A percentile compares a stretch with the other conserved stretches of the same genome.
These are phyloP conservation scores for Drosophila austrosaltans DNA, from an alignment of 2,888 invertebrate genomes.

Conservation along the genomic window DNA sequence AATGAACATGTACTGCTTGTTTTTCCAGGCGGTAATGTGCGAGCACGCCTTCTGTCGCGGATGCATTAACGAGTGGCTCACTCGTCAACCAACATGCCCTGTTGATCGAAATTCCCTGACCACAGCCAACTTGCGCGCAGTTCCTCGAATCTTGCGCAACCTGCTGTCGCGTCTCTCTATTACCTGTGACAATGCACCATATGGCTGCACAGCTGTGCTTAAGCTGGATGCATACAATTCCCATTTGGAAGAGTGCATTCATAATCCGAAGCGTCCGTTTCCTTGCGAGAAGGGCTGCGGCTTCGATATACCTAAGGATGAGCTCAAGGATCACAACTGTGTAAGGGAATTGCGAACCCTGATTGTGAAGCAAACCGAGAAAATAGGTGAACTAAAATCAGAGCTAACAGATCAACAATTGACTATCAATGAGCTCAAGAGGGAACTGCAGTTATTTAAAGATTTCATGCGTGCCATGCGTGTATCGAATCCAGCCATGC, in stretches of 20 bases:
- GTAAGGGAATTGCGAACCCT: slow-evolving; percentile 93
- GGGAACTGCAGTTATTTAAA: slow-evolving; percentile 94
- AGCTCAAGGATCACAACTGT: slow-evolving; percentile 96
- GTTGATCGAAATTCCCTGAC: slow-evolving; percentile 96
- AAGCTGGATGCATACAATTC: slow-evolving; percentile 93
- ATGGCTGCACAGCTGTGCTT: slow-evolving; percentile 93
- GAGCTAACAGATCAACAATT: slow-evolving; percentile 94
- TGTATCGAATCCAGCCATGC: slow-evolving; percentile 95
- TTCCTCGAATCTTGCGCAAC: slow-evolving; percentile 96
- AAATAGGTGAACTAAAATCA: slow-evolving; percentile 93
- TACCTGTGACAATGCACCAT: slow-evolving; percentile 94
- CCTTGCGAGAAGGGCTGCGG: slow-evolving; percentile 97
- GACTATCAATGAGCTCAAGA: slow-evolving; percentile 93
- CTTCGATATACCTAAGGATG: slow-evolving; percentile 96
- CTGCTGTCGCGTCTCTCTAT: slow-evolving; percentile 94
- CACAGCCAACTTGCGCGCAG: slow-evolving; percentile 93
- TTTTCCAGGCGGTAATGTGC: slow-evolving; percentile 92
- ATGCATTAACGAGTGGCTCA: slow-evolving; percentile 98
- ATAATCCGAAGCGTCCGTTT: slow-evolving; percentile 96
- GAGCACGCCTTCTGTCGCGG: slow-evolving; percentile 98
- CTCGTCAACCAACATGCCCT: slow-evolving; percentile 96
- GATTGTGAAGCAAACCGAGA: slow-evolving; percentile 93
- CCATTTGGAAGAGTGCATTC: slow-evolving; percentile 96
- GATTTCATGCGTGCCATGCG: slow-evolving; percentile 97
- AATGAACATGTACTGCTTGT: slow-evolving; percentile 18